Percentiles rank a stretch among this genome's conserved stretches.
These are phyloP conservation scores for Halichondria panicea DNA, from an alignment of 37 sponge, comb jelly and placozoan species.

Conservation along the genomic window DNA sequence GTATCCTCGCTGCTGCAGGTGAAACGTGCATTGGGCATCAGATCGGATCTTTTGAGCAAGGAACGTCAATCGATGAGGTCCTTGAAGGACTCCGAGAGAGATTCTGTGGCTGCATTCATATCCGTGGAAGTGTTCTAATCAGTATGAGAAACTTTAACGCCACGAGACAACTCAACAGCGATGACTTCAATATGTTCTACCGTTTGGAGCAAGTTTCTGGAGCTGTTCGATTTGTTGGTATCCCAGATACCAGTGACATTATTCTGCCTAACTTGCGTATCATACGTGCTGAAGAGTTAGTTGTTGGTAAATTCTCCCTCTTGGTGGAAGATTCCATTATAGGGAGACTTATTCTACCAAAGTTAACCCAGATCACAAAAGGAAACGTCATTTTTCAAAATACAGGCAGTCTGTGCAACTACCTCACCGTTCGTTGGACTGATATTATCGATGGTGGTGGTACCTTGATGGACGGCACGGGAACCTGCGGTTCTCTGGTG, in stretches of 20 bases:
- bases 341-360: constrained; percentile 37
- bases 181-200: constrained; percentile 49
- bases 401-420: constrained; percentile 31
- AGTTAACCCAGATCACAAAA: constrained; percentile 46
- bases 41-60: not conserved
- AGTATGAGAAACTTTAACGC: not conserved
- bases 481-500: too few relatives aligned
- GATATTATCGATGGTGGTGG: constrained; percentile 46
- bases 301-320: constrained; percentile 3
- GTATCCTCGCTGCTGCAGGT: too few relatives aligned
- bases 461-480: not conserved
- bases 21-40: constrained; percentile 23
- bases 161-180: constrained; percentile 18
- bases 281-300: constrained; percentile 36
- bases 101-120: constrained; percentile 67
- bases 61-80: constrained; percentile 10
- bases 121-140: constrained; percentile 51
- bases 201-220: constrained; percentile 56
- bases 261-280: constrained; percentile 57
- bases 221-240: constrained; percentile 6
- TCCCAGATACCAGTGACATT: constrained; percentile 14
- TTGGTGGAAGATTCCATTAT: constrained; percentile 6
- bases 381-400: constrained; percentile 32
- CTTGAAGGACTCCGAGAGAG: constrained; percentile 21
- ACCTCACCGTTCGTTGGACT: constrained; percentile 47